A percentile compares a stretch with the other conserved stretches of the same genome.
phyloP scores from a whole-genome alignment of 2,113 vertebrate species.

The Myotis lucifugus region DNA sequence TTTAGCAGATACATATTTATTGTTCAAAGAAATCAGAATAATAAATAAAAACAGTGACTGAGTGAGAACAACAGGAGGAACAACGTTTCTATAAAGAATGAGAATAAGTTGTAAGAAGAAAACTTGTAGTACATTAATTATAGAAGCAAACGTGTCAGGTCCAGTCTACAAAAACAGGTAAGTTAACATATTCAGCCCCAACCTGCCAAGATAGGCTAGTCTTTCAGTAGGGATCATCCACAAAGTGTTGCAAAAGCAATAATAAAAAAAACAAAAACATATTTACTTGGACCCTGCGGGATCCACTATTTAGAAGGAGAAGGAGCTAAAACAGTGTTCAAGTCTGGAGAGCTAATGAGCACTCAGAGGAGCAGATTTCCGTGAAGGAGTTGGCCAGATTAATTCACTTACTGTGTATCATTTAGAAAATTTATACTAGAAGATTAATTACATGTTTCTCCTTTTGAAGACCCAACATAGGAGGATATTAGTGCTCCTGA shows the following conservation, averaged over 20 bases:
- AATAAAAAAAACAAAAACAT: neutral
- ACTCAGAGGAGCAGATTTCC: neutral
- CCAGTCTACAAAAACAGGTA: neutral
- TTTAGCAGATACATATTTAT: neutral
- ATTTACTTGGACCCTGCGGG: neutral
- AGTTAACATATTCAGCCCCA: neutral
- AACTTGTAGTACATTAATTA: neutral
- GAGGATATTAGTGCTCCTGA: neutral
- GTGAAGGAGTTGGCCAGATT: neutral
- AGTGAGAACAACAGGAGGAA: neutral
- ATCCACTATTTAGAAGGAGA: neutral
- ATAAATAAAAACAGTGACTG: neutral
- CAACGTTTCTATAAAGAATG: neutral
- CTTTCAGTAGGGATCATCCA: neutral
- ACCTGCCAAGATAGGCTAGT: neutral
- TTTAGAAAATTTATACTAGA: constrained; percentile 56
- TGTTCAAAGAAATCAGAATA: neutral
- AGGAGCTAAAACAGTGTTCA: neutral
- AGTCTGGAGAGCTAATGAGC: constrained; percentile 53
- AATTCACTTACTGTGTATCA: constrained; percentile 50
- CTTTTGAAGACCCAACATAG: neutral
- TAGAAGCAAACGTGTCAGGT: neutral
- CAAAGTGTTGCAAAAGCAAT: constrained; percentile 24
- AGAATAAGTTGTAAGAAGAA: neutral
- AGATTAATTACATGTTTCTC: constrained; percentile 5